Conservation (phyloP, 1,140 invertebrate genomes). For the Aphaenogaster ashmeadi region DNA sequence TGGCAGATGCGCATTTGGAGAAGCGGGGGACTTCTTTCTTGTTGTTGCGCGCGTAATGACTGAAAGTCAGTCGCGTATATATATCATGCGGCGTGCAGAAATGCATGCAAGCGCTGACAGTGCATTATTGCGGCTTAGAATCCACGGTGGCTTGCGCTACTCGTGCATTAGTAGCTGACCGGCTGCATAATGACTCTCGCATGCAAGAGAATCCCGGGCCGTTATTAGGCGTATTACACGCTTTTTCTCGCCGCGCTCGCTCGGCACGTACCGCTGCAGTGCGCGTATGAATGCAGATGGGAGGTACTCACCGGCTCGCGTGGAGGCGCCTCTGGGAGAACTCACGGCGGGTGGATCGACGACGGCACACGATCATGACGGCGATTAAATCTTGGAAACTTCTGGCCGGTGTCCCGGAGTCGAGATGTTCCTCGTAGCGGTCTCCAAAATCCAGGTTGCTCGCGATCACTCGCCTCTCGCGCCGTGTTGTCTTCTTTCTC, state of each 20-base stretch:
- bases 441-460: neutral
- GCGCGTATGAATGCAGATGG: neutral
- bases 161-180: slow-evolving; percentile 43
- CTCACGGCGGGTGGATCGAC: neutral
- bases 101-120: slow-evolving; percentile 44
- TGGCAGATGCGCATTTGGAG: slow-evolving; percentile 1
- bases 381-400: slow-evolving; percentile 21
- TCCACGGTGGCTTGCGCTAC: slow-evolving; percentile 12
- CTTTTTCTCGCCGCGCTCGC: slow-evolving; percentile 8
- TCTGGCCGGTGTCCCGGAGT: neutral
- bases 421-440: neutral
- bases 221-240: slow-evolving; percentile 36
- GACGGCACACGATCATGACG: neutral
- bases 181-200: slow-evolving; percentile 42
- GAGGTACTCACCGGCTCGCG: slow-evolving; percentile 1
- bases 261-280: neutral
- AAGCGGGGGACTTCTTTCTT: neutral
- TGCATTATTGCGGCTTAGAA: slow-evolving; percentile 41
- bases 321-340: neutral
- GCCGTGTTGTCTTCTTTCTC: too few species aligned
- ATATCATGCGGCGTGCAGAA: slow-evolving; percentile 4
- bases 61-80: slow-evolving; percentile 31
- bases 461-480: neutral
- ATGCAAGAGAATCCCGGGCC: neutral
- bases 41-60: neutral